Conservation (phyloP, 2,888 invertebrate genomes). For the Drosophila colorata region DNA sequence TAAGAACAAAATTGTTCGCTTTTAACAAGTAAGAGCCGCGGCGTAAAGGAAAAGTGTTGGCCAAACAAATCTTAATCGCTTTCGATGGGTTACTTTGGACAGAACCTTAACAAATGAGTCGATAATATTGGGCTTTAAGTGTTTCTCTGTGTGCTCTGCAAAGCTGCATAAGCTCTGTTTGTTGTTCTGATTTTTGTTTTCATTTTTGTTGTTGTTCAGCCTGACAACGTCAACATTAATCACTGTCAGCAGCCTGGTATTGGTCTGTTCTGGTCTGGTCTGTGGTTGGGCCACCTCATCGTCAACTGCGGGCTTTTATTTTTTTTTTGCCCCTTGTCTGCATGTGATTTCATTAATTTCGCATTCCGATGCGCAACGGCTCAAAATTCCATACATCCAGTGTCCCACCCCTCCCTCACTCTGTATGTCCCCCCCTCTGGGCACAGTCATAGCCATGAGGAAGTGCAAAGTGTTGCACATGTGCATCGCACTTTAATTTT, state of each 20-base stretch:
- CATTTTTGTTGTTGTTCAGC: conserved; percentile 15
- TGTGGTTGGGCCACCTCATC: conserved; percentile 73
- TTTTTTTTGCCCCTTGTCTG: conserved; percentile 50
- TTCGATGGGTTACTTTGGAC: conserved; percentile 23
- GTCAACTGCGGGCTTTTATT: conserved; percentile 35
- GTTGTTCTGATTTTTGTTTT: conserved; percentile 9
- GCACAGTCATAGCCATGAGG: conserved; percentile 56
- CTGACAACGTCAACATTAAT: conserved; percentile 71
- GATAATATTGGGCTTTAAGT: conserved; percentile 55
- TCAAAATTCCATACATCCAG: conserved; percentile 68
- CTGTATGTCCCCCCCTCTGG: background rate
- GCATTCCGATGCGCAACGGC: conserved; percentile 78
- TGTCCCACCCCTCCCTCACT: background rate
- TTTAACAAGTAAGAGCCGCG: conserved; percentile 29
- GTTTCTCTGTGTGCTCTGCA: conserved; percentile 32
- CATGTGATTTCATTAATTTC: conserved; percentile 79
- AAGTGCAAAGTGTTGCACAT: conserved; percentile 81
- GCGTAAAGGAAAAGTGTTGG: conserved; percentile 57
- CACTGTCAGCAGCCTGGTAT: conserved; percentile 66
- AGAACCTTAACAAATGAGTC: conserved; percentile 44
- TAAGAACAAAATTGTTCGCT: conserved; percentile 69
- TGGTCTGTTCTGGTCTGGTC: conserved; percentile 18
- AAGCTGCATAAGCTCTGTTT: conserved; percentile 24
- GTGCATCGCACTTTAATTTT: conserved; percentile 77
- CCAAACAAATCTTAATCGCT: conserved; percentile 59